Base-by-base conservation (phyloP, 2,113 vertebrate species). In the Pseudopodoces humilis region DNA sequence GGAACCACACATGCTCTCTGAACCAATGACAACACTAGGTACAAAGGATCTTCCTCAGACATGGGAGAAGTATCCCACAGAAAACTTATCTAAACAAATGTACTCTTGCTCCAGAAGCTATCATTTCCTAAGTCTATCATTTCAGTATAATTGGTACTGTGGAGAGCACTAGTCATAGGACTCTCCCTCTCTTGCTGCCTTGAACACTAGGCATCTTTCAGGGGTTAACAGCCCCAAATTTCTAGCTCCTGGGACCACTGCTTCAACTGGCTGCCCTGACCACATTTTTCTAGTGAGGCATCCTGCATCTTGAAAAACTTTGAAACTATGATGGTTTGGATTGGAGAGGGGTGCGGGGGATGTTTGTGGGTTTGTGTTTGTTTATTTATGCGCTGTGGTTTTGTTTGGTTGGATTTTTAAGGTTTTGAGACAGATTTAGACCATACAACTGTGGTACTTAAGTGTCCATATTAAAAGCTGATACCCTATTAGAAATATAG, bases 321-420 rank as follows among this genome's bases (percentile, higher is more conserved):
- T 37, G 70, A 72, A 88, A 74, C 13, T 37, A 9, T 14, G 8
- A 9, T 67, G 15, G 13, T 18, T 70, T 79, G 47, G 11, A 65
- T 30, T 78, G 27, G 10, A 53, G 11, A 16, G 7, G 2, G 1
- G 4, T 20, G 11, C 3, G 28, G 2, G 3, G 5, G 2, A 53
- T 39, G 5, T 17, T 33, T 53, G 11, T 52, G 44, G 6, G 17
- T 78, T 59, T 15, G 28, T 43, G 7, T 3, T 46, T 27, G 18
- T 30, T 65, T 64, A 13, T 4, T 64, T 41, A 4, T 2, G 5
- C 64, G 41, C 49, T 56, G 10, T 46, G 27, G 15, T 20, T 67
- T 58, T 76, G 20, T 17, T 76, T 27, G 31, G 7, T 65, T 65
- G 20, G 4, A 62, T 72, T 56, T 70, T 58, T 50, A 50, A 43